A percentile compares a stretch with the other conserved stretches of the same genome.
Conservation (phyloP, 2,888 invertebrate genomes). For the Caenorhabditis panamensis region DNA sequence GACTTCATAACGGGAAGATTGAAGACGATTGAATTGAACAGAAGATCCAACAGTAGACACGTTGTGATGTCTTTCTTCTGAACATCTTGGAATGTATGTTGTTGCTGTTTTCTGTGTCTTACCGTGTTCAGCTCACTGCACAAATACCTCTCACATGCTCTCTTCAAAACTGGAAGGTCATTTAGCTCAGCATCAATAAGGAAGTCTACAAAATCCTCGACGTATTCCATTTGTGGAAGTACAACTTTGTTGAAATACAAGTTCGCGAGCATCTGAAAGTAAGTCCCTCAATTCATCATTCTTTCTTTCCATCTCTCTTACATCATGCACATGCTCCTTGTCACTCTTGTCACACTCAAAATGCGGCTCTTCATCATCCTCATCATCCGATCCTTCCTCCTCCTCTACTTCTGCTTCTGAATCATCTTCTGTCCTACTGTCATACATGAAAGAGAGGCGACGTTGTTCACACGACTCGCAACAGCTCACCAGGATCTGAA, state of each 20-base stretch:
- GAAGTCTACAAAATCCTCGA: slow-evolving; percentile 76
- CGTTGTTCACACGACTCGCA: slow-evolving; percentile 79
- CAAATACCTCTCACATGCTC: slow-evolving; percentile 79
- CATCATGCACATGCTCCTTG: slow-evolving; percentile 80
- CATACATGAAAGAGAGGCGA: slow-evolving; percentile 72
- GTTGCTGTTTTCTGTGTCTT: not conserved
- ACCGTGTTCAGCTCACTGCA: slow-evolving; percentile 80
- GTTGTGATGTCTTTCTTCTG: slow-evolving; percentile 79
- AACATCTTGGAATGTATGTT: not conserved
- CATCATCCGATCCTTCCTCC: slow-evolving; percentile 30
- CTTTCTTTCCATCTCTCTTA: slow-evolving; percentile 17
- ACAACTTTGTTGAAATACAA: slow-evolving; percentile 80
- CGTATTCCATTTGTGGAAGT: slow-evolving; percentile 80
- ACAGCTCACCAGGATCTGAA: slow-evolving; percentile 77
- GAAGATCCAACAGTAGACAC: slow-evolving; percentile 76
- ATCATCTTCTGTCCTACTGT: slow-evolving; percentile 69
- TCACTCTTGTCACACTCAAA: slow-evolving; percentile 78
- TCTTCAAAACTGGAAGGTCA: slow-evolving; percentile 79
- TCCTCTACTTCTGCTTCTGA: slow-evolving; percentile 59
- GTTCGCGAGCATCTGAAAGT: slow-evolving; percentile 74
- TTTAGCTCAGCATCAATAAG: slow-evolving; percentile 80
- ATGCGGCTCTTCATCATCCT: slow-evolving; percentile 65
- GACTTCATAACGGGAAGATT: slow-evolving; percentile 80
- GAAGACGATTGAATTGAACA: slow-evolving; percentile 80
- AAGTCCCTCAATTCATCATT: not conserved